These are phyloP conservation scores for Sarcophilus harrisii DNA, from an alignment of 2,797 vertebrate genomes.

Conservation along the genomic window DNA sequence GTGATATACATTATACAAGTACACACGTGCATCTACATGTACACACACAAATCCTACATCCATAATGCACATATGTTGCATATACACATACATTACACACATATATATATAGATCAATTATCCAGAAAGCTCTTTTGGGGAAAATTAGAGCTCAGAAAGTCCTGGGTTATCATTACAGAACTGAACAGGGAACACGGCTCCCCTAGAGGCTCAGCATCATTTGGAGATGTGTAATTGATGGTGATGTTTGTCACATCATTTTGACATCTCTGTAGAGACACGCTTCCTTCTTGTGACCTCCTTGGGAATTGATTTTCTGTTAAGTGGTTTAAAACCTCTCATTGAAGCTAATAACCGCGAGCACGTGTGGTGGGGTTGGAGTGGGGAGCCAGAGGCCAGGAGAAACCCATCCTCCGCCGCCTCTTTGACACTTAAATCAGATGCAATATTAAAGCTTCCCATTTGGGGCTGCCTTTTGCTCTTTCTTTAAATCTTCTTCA, in stretches of 20 bases:
- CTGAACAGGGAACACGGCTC: conserved; percentile 12
- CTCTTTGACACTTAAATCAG: not conserved
- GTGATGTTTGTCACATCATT: not conserved
- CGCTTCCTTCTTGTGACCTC: not conserved
- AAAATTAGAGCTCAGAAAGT: not conserved
- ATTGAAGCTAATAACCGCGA: not conserved
- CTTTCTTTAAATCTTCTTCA: not conserved
- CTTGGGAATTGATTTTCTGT: not conserved
- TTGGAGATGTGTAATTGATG: conserved; percentile 8
- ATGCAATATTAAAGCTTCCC: not conserved
- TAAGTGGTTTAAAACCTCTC: conserved; percentile 11
- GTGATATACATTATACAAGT: too few species aligned
- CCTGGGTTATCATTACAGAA: not conserved
- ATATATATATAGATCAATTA: not conserved
- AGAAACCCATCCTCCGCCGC: not conserved
- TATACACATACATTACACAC: too few species aligned
- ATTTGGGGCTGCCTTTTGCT: not conserved
- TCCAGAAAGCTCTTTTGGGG: too few species aligned
- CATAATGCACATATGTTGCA: not conserved
- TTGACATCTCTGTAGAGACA: not conserved
- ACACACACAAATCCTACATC: too few species aligned
- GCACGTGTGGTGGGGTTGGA: not conserved
- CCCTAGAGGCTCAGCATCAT: conserved; percentile 16
- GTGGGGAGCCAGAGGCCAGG: not conserved
- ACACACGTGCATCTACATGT: too few species aligned